Evolutionary conservation across 2,797 vertebrate genomes (phyloP).

Genomic region (Sciaenops ocellatus): DNA sequence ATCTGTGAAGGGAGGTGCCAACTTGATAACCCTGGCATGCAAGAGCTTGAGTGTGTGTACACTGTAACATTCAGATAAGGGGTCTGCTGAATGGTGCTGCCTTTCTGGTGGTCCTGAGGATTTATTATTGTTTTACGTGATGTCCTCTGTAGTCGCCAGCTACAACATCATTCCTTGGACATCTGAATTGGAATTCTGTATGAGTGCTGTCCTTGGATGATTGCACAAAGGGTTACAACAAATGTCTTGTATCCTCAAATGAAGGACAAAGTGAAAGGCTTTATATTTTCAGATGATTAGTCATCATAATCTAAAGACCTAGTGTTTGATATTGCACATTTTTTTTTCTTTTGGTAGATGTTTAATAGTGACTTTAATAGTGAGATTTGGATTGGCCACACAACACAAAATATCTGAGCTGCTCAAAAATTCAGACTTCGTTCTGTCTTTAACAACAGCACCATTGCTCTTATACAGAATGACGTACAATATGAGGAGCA

Average conservation of each 20-base stretch:
- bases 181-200: constrained; percentile 39
- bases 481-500: constrained; percentile 35
- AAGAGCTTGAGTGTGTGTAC: constrained; percentile 30
- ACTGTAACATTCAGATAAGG: constrained; percentile 69
- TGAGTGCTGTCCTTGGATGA: constrained; percentile 36
- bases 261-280: constrained; percentile 1
- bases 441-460: constrained; percentile 23
- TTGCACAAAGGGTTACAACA: constrained; percentile 52
- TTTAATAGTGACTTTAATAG: background rate
- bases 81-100: constrained; percentile 43
- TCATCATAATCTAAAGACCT: background rate
- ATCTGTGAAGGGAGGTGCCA: constrained; percentile 62
- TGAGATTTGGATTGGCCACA: background rate
- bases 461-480: constrained; percentile 32
- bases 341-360: background rate
- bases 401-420: constrained; percentile 3
- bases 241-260: constrained; percentile 25
- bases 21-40: constrained; percentile 53
- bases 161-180: constrained; percentile 29
- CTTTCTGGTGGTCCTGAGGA: constrained; percentile 46
- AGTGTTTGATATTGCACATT: background rate
- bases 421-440: constrained; percentile 18
- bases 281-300: constrained; percentile 9
- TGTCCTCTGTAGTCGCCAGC: constrained; percentile 34
- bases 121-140: constrained; percentile 37